These are phyloP conservation scores for Athripsodes cinereus DNA, from an alignment of 2,888 invertebrate species.

Conservation along the genomic window DNA sequence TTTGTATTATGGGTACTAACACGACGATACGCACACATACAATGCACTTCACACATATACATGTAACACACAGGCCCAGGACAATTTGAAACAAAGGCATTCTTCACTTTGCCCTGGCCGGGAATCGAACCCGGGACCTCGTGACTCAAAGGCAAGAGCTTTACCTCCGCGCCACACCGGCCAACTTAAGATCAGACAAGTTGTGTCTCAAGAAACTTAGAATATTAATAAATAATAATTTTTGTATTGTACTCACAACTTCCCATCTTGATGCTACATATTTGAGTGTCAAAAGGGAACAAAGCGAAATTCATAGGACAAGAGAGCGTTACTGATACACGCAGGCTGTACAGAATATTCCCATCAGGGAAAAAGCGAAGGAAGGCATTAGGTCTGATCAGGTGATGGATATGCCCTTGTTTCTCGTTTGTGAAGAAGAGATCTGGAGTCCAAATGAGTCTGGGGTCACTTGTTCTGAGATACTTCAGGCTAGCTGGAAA, in stretches of 20 bases:
- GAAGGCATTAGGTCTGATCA: conserved; percentile 97
- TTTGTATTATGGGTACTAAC: too few relatives aligned
- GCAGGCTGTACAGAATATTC: conserved; percentile 93
- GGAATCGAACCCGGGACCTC: too few relatives aligned
- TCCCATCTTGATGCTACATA: conserved; percentile 91
- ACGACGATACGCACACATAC: too few relatives aligned
- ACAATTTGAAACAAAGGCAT: too few relatives aligned
- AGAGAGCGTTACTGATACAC: conserved; percentile 90
- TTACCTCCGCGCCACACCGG: too few relatives aligned
- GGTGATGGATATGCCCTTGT: conserved; percentile 94
- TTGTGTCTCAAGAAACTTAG: background rate
- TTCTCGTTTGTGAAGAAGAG: conserved; percentile 97
- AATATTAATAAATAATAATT: background rate
- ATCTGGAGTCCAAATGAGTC: conserved; percentile 98
- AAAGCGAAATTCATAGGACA: conserved; percentile 97
- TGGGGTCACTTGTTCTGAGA: conserved; percentile 87
- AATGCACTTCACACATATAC: too few relatives aligned
- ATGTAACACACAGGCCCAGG: too few relatives aligned
- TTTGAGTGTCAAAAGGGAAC: conserved; percentile 93
- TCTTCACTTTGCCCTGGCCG: too few relatives aligned
- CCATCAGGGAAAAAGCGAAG: conserved; percentile 94
- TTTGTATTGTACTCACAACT: conserved; percentile 73
- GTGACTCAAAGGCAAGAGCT: too few relatives aligned
- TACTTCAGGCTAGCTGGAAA: conserved; percentile 77
- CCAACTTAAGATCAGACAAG: too few relatives aligned